A percentile compares a stretch with the other conserved stretches of the same genome.
Conservation (phyloP, 2,113 vertebrate genomes). For the Odocoileus virginianus region DNA sequence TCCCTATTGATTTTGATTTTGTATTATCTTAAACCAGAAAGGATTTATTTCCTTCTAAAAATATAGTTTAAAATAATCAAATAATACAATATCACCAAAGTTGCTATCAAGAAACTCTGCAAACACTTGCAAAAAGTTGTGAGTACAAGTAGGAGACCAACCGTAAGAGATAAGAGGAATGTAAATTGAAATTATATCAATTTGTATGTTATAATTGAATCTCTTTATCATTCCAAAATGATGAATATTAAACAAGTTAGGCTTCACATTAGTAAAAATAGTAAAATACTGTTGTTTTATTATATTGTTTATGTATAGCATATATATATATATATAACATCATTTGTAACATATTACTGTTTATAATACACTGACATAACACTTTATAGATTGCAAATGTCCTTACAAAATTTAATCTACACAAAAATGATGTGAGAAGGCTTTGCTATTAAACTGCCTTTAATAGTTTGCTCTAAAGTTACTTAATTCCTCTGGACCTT, state of each 20-base stretch:
- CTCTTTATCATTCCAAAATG: background rate
- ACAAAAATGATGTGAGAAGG: background rate
- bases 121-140: background rate
- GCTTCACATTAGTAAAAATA: background rate
- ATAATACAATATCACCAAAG: background rate
- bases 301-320: background rate
- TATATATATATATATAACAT: background rate
- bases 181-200: background rate
- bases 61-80: background rate
- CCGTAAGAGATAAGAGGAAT: background rate
- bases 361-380: background rate
- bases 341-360: background rate
- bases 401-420: background rate
- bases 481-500: background rate
- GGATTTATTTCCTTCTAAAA: background rate
- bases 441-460: background rate
- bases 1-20: constrained; percentile 28
- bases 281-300: background rate
- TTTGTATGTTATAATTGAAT: background rate
- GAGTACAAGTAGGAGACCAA: background rate
- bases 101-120: background rate
- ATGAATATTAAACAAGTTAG: background rate
- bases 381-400: background rate
- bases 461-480: background rate
- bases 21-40: background rate